Evolutionary conservation across 2,888 invertebrate genomes (phyloP), one percentile per base, ranked within the genome.

Genomic region (Masnerella sp.): DNA sequence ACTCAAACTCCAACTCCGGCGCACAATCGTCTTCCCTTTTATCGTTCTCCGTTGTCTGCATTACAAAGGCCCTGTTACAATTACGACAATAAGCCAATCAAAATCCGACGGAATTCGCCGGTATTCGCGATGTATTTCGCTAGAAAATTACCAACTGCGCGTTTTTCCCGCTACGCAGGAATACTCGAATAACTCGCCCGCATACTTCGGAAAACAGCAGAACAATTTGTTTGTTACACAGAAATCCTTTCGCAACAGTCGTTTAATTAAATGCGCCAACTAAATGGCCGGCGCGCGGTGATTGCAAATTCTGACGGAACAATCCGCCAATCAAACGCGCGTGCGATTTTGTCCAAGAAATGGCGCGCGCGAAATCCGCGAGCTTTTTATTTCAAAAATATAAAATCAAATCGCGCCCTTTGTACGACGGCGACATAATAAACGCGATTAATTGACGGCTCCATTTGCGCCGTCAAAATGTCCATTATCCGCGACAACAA

Each of bases 81-180:
- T n/a, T n/a, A n/a, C n/a, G n/a, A n/a, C n/a, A n/a, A n/a, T n/a
- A n/a, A n/a, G n/a, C n/a, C n/a, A n/a, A n/a, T n/a, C n/a, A 81
- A 82, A 82, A 77, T 81, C 78, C 75, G 61, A 18, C 22, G 20
- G 30, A 22, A 22, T 22, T n/a, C n/a, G n/a, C n/a, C n/a, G n/a
- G n/a, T n/a, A n/a, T n/a, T n/a, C n/a, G n/a, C n/a, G n/a, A n/a
- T n/a, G n/a, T n/a, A n/a, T n/a, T n/a, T n/a, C n/a, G n/a, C 12
- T 52, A 25, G 14, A 22, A 25, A 36, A 40, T 28, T 54, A 5
- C 36, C n/a, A n/a, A n/a, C n/a, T n/a, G 28, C 15, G 25, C n/a
- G 25, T 25, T 28, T 32, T 15, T 9, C 28, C 9, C 4, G 8
- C 45, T 30, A 30, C 15, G 17, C 34, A 40, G 17, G 8, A 51